Evolutionary conservation across 30 jellyfish, hydroid and myxozoan genomes (phyloP).

Genomic region (Morbakka virulenta): DNA sequence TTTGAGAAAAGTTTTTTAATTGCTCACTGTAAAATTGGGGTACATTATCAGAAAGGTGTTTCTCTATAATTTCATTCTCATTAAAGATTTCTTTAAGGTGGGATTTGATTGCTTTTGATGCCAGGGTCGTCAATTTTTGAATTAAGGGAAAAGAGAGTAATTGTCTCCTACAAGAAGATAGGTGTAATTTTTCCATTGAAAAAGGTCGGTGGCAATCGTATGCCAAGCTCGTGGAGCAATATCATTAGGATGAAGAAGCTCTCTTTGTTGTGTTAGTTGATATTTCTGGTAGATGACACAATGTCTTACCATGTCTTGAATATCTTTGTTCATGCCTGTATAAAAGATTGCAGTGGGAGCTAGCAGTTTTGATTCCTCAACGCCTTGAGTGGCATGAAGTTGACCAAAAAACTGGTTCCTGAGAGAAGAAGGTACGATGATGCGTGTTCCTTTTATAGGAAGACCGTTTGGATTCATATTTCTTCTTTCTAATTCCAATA

Average conservation of each 20-base stretch:
- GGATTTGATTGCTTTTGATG: too few relatives aligned
- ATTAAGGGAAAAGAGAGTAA: too few relatives aligned
- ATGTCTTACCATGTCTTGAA: slow-evolving; percentile 11
- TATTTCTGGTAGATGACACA: slow-evolving; percentile 16
- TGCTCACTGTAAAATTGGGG: too few relatives aligned
- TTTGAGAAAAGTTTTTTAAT: too few relatives aligned
- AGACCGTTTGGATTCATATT: background rate
- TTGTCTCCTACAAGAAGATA: slow-evolving; percentile 17
- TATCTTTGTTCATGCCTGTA: slow-evolving; percentile 14
- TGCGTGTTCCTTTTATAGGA: slow-evolving; percentile 4
- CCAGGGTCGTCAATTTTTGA: too few relatives aligned
- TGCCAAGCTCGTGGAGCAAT: slow-evolving; percentile 32
- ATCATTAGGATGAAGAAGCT: slow-evolving; percentile 5
- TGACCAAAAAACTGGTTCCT: background rate
- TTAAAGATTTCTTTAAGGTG: too few relatives aligned
- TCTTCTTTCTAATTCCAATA: slow-evolving; percentile 10
- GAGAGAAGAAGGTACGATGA: slow-evolving; percentile 4
- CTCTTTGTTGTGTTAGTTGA: slow-evolving; percentile 10
- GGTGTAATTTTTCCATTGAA: background rate
- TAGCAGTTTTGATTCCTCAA: slow-evolving; percentile 5
- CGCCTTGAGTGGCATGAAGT: slow-evolving; percentile 33
- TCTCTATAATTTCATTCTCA: too few relatives aligned
- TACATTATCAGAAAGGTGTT: too few relatives aligned
- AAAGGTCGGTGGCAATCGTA: slow-evolving; percentile 24
- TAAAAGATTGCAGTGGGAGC: slow-evolving; percentile 25